Percentiles rank a stretch among this genome's conserved stretches.
phyloP scores from a whole-genome alignment of 1,140 invertebrate species.

The Rhagoletis pomonella region DNA sequence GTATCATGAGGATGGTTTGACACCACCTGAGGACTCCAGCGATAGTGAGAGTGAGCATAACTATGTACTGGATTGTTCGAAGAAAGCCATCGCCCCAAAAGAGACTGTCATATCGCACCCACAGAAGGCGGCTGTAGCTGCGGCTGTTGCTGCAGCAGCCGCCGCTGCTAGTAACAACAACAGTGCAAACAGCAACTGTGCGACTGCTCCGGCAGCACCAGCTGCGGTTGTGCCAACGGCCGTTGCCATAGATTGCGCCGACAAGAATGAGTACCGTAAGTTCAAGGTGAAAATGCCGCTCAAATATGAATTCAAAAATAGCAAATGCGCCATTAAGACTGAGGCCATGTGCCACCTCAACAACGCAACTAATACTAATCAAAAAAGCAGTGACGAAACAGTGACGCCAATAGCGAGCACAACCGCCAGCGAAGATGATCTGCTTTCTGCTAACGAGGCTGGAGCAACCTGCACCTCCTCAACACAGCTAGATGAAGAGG shows the following conservation, averaged over 20 bases:
- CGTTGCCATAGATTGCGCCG: conserved; percentile 71
- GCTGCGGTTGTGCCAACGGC: conserved; percentile 56
- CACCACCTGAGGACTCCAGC: conserved; percentile 91
- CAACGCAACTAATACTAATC: conserved; percentile 36
- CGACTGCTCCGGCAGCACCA: conserved; percentile 52
- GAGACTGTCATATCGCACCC: conserved; percentile 76
- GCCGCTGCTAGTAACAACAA: conserved; percentile 59
- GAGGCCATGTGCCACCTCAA: conserved; percentile 59
- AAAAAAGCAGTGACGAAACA: conserved; percentile 17
- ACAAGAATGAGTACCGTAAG: conserved; percentile 92
- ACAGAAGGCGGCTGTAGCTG: conserved; percentile 71
- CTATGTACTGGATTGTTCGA: conserved; percentile 92
- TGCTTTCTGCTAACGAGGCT: conserved; percentile 59
- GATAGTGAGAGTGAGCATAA: conserved; percentile 93
- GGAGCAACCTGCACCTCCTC: conserved; percentile 62
- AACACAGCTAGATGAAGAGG: conserved; percentile 66
- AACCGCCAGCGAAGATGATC: conserved; percentile 59
- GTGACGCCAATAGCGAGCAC: not conserved
- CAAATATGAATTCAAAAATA: conserved; percentile 84
- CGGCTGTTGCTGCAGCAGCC: conserved; percentile 56
- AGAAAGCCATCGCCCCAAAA: conserved; percentile 80
- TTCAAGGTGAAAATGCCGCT: conserved; percentile 95
- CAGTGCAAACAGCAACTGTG: conserved; percentile 50
- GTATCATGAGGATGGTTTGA: conserved; percentile 90
- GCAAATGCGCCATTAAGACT: conserved; percentile 74